phyloP scores from a whole-genome alignment of 2,113 vertebrate species.

The Oophaga pumilio region DNA sequence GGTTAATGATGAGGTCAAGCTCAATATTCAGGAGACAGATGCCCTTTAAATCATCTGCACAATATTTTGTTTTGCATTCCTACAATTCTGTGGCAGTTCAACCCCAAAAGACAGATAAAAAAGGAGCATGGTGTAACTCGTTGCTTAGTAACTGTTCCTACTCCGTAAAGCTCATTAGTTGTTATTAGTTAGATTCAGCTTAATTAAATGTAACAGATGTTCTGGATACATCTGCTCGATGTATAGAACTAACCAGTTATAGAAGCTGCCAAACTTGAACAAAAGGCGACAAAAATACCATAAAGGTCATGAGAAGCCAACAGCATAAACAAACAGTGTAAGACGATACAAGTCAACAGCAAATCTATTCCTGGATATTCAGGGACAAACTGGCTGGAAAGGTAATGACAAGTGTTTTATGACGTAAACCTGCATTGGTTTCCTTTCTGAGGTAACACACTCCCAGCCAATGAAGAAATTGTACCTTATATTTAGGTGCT shows the following conservation, averaged over 20 bases:
- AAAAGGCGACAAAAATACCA: neutral
- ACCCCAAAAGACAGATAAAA: neutral
- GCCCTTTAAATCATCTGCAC: too few relatives aligned
- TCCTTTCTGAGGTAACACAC: neutral
- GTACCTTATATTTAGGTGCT: neutral
- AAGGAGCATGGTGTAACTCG: too few relatives aligned
- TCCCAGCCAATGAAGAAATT: neutral
- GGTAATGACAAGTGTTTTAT: neutral
- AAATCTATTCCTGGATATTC: neutral
- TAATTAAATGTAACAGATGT: too few relatives aligned
- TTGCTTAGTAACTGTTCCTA: too few relatives aligned
- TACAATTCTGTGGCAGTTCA: neutral
- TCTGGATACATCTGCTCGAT: too few relatives aligned
- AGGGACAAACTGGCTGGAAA: neutral
- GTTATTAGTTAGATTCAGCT: too few relatives aligned
- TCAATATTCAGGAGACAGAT: too few relatives aligned
- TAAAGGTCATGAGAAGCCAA: neutral
- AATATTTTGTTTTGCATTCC: too few relatives aligned
- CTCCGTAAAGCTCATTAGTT: too few relatives aligned
- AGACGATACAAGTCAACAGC: neutral
- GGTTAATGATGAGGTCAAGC: too few relatives aligned
- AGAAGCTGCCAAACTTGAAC: neutral
- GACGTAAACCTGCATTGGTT: neutral
- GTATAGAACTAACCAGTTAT: too few relatives aligned
- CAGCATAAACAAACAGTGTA: neutral